Conservation (phyloP, 2,797 vertebrate species). For the Eulemur albifrons region DNA sequence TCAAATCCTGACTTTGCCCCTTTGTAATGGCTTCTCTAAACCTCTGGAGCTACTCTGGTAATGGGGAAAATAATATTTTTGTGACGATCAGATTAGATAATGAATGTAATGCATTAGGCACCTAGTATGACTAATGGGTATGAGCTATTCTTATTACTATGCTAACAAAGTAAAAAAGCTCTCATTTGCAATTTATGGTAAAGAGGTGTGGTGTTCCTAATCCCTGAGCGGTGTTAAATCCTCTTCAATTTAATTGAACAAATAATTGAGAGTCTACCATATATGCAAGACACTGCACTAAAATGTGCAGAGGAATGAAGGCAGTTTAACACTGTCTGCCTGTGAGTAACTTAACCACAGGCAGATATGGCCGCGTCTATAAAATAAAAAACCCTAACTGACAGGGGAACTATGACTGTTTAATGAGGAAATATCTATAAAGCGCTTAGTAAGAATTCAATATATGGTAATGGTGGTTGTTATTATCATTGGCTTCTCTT, state of each 20-base stretch:
- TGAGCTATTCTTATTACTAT: not conserved
- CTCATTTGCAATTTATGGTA: not conserved
- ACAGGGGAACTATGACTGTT: not conserved
- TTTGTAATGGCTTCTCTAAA: not conserved
- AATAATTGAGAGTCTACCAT: not conserved
- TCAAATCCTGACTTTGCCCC: not conserved
- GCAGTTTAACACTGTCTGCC: not conserved
- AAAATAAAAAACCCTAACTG: not conserved
- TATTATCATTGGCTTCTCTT: not conserved
- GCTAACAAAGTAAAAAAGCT: not conserved
- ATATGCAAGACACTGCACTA: not conserved
- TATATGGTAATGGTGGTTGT: not conserved
- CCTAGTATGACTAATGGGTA: not conserved
- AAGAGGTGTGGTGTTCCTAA: not conserved
- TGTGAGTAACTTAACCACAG: not conserved
- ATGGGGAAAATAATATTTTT: not conserved
- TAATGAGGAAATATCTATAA: not conserved
- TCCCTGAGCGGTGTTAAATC: not conserved
- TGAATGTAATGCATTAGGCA: not conserved
- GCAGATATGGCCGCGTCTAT: not conserved
- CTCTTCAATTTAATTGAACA: not conserved
- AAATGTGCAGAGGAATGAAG: not conserved
- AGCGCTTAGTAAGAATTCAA: not conserved
- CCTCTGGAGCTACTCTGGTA: not conserved
- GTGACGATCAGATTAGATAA: not conserved